phyloP scores from a whole-genome alignment of 2,797 vertebrate species.

The Onychomys torridus region DNA sequence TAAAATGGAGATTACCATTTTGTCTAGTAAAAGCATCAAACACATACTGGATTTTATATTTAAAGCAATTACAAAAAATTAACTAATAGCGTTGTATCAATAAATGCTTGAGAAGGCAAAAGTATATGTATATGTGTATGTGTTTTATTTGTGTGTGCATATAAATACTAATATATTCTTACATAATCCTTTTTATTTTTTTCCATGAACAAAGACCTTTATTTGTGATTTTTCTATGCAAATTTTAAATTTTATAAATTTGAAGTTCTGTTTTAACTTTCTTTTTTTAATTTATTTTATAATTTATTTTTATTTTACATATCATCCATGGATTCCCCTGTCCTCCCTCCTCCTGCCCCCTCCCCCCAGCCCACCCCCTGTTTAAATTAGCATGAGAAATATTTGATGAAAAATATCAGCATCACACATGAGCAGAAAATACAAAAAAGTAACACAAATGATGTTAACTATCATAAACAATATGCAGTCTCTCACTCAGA shows the following conservation, averaged over 20 bases:
- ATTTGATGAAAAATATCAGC: background rate
- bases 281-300: too few species aligned
- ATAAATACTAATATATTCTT: background rate
- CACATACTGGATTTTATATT: background rate
- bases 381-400: background rate
- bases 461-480: constrained; percentile 31
- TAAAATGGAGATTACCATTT: background rate
- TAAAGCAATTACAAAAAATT: background rate
- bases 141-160: background rate
- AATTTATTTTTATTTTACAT: too few species aligned
- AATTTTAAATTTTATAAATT: too few species aligned
- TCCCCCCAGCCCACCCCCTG: too few species aligned
- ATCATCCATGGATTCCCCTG: too few species aligned
- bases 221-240: too few species aligned
- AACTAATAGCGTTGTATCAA: background rate
- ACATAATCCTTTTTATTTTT: background rate
- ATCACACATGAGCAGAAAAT: background rate
- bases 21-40: background rate
- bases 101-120: background rate
- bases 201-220: too few species aligned
- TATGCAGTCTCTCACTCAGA: background rate
- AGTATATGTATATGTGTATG: background rate
- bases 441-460: background rate
- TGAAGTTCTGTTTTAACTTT: too few species aligned
- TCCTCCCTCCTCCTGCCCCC: too few species aligned